Evolutionary conservation across 2,888 invertebrate species (phyloP).

Genomic region (Embidobia sp.): DNA sequence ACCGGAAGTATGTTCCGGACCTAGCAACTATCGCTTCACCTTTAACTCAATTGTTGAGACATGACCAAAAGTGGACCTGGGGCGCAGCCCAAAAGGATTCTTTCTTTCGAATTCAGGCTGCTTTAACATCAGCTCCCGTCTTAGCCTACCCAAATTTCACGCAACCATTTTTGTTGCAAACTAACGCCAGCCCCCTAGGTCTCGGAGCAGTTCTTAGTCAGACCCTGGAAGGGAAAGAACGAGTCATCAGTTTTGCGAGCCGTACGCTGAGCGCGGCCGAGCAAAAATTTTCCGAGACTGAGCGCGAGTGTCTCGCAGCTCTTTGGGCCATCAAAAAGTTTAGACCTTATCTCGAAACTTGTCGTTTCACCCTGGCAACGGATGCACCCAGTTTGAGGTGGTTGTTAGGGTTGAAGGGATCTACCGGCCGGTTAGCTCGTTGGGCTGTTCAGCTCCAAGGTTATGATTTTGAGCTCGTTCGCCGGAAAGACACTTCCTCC

Average conservation of each 20-base stretch:
- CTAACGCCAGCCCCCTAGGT: neutral
- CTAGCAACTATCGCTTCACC: slow-evolving; percentile 3
- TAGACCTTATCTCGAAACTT: slow-evolving; percentile 63
- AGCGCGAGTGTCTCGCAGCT: slow-evolving; percentile 65
- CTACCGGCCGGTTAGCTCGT: slow-evolving; percentile 46
- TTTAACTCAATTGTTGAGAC: neutral
- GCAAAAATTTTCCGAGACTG: slow-evolving; percentile 53
- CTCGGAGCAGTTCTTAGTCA: neutral
- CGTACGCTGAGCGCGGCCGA: slow-evolving; percentile 35
- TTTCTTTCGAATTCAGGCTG: neutral
- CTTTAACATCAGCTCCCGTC: neutral
- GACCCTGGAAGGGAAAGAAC: neutral
- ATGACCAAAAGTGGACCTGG: neutral
- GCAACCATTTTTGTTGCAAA: neutral
- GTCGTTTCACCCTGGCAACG: slow-evolving; percentile 61
- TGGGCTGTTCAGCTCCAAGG: slow-evolving; percentile 31
- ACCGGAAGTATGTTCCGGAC: slow-evolving; percentile 3
- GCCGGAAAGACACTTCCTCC: neutral
- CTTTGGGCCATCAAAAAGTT: slow-evolving; percentile 61
- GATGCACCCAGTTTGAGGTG: slow-evolving; percentile 62
- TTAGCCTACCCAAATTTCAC: neutral
- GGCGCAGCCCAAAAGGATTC: neutral
- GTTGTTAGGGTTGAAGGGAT: neutral
- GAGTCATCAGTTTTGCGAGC: slow-evolving; percentile 68
- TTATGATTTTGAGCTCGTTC: neutral